Base-by-base conservation (phyloP, 2,113 vertebrate species). In the Poeciliopsis occidentalis region DNA sequence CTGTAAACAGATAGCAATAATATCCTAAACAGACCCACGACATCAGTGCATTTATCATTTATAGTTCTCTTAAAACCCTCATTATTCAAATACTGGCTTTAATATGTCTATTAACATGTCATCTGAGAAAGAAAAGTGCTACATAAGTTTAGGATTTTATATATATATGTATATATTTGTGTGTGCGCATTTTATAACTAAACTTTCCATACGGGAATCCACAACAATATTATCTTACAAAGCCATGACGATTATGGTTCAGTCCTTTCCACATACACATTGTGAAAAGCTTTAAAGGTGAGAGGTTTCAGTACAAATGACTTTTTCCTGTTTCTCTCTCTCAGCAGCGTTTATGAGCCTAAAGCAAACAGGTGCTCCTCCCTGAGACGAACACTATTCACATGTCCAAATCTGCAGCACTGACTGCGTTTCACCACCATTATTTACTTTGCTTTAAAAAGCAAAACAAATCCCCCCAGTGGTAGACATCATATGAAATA, bases 381-480 rank as follows among this genome's bases (percentile, higher is more conserved):
- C 92, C 92, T 92, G 92, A 93, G 92, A 93, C 82, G 83, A 92
- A 78, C 80, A 87, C 84, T 75, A 83, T 37, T 37, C 34, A 37
- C 10, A 37, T 0, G 81, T 72, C 76, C 51, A 60, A 26, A 24
- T 27, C 66, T 37, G 15, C 8, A 77, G 60, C 67, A 67, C 64
- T 66, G 77, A 77, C 37, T 62, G 66, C 27, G 32, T 57, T 19
- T 74, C 19, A 69, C 64, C 57, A 73, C n/a, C 37, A 60, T 47
- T 64, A 60, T 68, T 10, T n/a, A 10, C 8, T 44, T 41, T 73
- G 69, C 69, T 66, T 61, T 75, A 67, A 62, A 74, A 54, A 72
- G 74, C 19, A 69, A 78, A 57, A 41, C 11, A 73, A 29, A 54
- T 10, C 39, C 2, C 2, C 19, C 2, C n/a, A 13, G 29, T 24